Conservation (phyloP, 2,888 invertebrate genomes). For the Trichogramma dendrolimi region DNA sequence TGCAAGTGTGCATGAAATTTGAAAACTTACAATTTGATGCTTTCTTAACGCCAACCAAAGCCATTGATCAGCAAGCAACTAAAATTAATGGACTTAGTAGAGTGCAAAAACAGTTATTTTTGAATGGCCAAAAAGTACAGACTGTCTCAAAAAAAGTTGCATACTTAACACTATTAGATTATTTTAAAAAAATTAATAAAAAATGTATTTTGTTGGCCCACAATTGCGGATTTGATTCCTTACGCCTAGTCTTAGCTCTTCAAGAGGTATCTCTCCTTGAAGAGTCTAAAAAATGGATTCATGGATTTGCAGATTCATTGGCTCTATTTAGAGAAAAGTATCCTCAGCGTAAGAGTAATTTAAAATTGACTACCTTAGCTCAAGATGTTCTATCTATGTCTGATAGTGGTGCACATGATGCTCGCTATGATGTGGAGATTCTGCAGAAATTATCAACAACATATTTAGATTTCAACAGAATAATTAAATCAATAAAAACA, state of each 20-base stretch:
- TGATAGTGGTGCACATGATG: constrained; percentile 10
- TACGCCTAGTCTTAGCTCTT: background rate
- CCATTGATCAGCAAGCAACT: background rate
- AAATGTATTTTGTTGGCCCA: background rate
- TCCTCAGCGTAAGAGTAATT: background rate
- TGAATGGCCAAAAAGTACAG: background rate
- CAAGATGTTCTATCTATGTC: background rate
- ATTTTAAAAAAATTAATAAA: background rate
- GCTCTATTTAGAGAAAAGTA: constrained; percentile 6
- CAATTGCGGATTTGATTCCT: background rate
- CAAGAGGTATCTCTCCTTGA: background rate
- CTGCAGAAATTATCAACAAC: background rate
- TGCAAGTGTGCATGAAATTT: constrained; percentile 1
- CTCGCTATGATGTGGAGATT: constrained; percentile 2
- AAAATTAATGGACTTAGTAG: background rate
- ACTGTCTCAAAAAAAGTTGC: background rate
- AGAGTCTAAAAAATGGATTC: background rate
- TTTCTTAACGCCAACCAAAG: background rate
- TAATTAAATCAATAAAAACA: background rate
- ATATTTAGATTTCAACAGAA: background rate
- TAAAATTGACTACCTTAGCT: constrained; percentile 6
- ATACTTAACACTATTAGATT: background rate
- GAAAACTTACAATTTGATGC: background rate
- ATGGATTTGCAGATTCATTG: constrained; percentile 11
- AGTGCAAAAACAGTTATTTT: background rate